These are phyloP conservation scores for Cephus cinctus DNA, from an alignment of 1,140 invertebrate genomes.

Conservation along the genomic window DNA sequence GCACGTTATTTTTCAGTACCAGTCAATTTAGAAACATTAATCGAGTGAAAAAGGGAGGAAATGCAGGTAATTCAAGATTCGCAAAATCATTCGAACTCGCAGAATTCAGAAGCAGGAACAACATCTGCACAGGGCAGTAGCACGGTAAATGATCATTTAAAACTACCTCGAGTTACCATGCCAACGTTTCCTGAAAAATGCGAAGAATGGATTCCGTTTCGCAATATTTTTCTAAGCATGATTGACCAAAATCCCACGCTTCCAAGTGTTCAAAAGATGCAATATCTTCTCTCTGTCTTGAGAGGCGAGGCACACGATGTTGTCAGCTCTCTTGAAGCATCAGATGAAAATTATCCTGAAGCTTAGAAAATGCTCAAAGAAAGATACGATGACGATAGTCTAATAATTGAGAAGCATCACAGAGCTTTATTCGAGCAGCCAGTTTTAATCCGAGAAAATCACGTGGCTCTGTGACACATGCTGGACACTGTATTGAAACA, in stretches of 20 bases:
- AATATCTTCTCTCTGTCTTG: conserved; percentile 17
- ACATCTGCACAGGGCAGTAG: background rate
- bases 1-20: background rate
- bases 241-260: conserved; percentile 9
- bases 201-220: conserved; percentile 20
- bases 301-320: conserved; percentile 10
- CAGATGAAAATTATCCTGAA: conserved; percentile 17
- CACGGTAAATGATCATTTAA: background rate
- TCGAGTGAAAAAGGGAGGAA: conserved; percentile 1
- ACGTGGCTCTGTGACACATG: conserved; percentile 18
- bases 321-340: conserved; percentile 16
- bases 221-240: conserved; percentile 15
- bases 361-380: conserved; percentile 24
- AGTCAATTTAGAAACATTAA: background rate
- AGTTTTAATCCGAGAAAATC: conserved; percentile 22
- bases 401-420: conserved; percentile 32
- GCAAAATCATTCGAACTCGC: background rate
- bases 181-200: conserved; percentile 15
- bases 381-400: conserved; percentile 29
- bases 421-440: conserved; percentile 24
- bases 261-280: conserved; percentile 20
- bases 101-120: background rate
- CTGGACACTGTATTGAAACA: conserved; percentile 26
- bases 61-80: background rate
- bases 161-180: conserved; percentile 9